Evolutionary conservation across 2,797 vertebrate genomes (phyloP), one percentile per base, ranked within the genome.

Genomic region (Sphaeramia orbicularis): DNA sequence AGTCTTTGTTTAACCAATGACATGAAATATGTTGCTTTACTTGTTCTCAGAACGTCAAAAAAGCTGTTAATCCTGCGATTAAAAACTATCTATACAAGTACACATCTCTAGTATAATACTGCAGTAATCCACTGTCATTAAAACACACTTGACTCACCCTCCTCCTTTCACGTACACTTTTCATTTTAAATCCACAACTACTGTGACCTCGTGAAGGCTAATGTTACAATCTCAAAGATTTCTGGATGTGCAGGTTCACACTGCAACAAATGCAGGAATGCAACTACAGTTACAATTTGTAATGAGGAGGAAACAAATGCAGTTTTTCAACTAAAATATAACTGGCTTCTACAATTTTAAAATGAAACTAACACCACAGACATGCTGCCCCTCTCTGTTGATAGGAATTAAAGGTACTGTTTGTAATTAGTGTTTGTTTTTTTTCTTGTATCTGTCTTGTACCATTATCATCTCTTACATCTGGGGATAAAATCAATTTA

Each of bases 1-100:
- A 18, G 52, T 44, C 21, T 44, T 32, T 42, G 14, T 2, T 12
- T 7, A 11, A 5, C 2, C 32, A 36, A 58, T 51, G 12, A 30
- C 8, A 36, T 5, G 11, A 52, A 48, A 57, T 19, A 59, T 51
- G 56, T 35, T 16, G 47, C 30, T 12, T 2, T 14, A 57, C 61
- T 13, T 42, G 73, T 53, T 76, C 32, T 14, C n/a, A 35, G 12
- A 52, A 63, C 43, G 3, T 1, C 6, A 71, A 10, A 56, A 70
- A 62, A 47, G 2, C 11, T 18, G 41, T 37, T 45, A 10, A 54
- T 62, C 41, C 18, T 35, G 19, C 3, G 13, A 44, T 57, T 41
- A 36, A 15, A 41, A 49, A 52, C 6, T 10, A 10, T 13, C 15
- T 16, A 27, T 38, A 52, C 0, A 32, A 32, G 12, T 32, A 13